A percentile compares a stretch with the other conserved stretches of the same genome.
Evolutionary conservation across 2,113 vertebrate genomes (phyloP).

Genomic region (Larimichthys polyactis): DNA sequence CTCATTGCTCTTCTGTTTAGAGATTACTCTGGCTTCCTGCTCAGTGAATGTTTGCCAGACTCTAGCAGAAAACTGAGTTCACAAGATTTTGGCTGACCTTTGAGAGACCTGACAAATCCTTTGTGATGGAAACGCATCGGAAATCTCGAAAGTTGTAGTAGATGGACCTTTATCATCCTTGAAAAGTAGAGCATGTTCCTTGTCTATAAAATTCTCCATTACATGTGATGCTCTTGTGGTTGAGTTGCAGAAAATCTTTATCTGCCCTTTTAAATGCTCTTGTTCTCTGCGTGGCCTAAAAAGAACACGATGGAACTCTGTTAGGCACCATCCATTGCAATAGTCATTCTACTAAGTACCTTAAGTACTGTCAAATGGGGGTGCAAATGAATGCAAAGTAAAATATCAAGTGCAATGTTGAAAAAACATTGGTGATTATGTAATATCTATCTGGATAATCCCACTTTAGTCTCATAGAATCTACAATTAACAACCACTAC

Average conservation of each 20-base stretch:
- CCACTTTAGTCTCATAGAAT: conserved; percentile 5
- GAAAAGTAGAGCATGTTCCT: no score
- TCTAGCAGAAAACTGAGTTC: neutral
- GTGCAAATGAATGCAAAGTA: neutral
- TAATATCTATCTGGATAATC: conserved; percentile 39
- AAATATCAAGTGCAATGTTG: neutral
- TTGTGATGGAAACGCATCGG: no score
- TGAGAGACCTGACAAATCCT: neutral
- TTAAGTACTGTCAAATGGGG: neutral
- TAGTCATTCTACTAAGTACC: neutral
- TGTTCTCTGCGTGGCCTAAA: neutral
- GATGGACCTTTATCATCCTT: no score
- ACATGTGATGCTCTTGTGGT: no score
- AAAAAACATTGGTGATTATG: neutral
- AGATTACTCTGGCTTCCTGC: no score
- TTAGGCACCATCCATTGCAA: neutral
- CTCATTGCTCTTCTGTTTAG: neutral
- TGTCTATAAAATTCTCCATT: no score
- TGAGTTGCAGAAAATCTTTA: no score
- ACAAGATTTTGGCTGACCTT: neutral
- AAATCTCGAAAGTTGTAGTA: no score
- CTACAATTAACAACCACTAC: conserved; percentile 13
- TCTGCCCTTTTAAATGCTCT: neutral
- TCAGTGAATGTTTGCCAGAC: neutral
- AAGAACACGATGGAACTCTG: neutral